phyloP scores from a whole-genome alignment of 2,113 vertebrate species.

The Nothobranchius kuhntae region DNA sequence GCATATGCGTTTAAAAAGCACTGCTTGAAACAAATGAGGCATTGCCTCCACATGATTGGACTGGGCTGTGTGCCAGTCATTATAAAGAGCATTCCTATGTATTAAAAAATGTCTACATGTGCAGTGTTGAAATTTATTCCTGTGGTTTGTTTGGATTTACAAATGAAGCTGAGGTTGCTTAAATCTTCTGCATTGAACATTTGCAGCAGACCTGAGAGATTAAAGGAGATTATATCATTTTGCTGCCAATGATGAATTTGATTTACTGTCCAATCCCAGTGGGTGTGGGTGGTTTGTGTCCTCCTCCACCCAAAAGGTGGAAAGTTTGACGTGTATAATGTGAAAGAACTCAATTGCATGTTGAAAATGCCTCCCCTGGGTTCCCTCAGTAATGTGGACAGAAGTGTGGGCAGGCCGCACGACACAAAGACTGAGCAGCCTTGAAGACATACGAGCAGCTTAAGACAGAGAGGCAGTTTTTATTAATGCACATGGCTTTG shows the following conservation, averaged over 20 bases:
- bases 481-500: not conserved
- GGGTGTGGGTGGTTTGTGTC: not conserved
- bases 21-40: too few species aligned
- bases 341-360: constrained; percentile 17
- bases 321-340: not conserved
- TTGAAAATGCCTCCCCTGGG: constrained; percentile 6
- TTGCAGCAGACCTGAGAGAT: constrained; percentile 17
- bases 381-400: not conserved
- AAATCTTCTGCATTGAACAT: not conserved
- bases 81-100: not conserved
- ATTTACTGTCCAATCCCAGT: constrained; percentile 2
- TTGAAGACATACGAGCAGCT: constrained; percentile 9
- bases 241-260: not conserved
- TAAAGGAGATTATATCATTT: constrained; percentile 12
- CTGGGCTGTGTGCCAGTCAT: too few species aligned
- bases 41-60: too few species aligned
- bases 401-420: constrained; percentile 11
- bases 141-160: constrained; percentile 3
- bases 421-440: not conserved
- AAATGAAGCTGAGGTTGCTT: not conserved
- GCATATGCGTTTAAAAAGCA: not conserved
- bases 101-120: not conserved
- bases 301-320: not conserved
- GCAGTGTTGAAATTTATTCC: not conserved
- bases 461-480: not conserved